These are phyloP conservation scores for Oryzias curvinotus DNA, from an alignment of 2,113 vertebrate species.

Conservation along the genomic window DNA sequence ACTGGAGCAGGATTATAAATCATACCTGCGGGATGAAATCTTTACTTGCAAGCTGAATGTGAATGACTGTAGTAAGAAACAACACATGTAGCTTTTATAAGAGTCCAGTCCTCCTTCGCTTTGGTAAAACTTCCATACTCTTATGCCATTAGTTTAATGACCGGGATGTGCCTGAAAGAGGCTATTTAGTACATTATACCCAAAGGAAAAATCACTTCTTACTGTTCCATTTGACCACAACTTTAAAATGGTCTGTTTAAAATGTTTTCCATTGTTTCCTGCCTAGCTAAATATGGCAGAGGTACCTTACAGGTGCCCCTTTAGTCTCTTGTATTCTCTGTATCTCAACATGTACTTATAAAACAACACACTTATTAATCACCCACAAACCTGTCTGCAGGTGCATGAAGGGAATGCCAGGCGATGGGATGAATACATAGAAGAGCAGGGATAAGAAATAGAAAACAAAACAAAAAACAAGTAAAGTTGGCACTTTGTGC, in stretches of 20 bases:
- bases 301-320: no score
- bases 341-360: no score
- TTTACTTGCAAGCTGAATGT: neutral
- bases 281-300: no score
- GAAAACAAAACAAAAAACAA: constrained; percentile 11
- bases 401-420: neutral
- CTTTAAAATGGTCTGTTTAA: neutral
- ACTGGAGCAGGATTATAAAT: neutral
- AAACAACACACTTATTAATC: no score
- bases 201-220: neutral
- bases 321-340: no score
- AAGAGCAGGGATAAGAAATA: neutral
- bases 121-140: neutral
- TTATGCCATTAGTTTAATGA: neutral
- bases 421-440: constrained; percentile 1
- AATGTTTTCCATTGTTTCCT: neutral
- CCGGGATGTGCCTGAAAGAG: neutral
- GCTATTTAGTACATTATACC: neutral
- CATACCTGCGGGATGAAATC: neutral
- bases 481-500: constrained; percentile 46
- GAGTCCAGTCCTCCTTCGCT: neutral
- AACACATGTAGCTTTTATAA: neutral
- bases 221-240: no score
- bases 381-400: no score
- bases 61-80: neutral